Conservation (phyloP, 2,888 invertebrate species). For the Helicoverpa assulta region DNA sequence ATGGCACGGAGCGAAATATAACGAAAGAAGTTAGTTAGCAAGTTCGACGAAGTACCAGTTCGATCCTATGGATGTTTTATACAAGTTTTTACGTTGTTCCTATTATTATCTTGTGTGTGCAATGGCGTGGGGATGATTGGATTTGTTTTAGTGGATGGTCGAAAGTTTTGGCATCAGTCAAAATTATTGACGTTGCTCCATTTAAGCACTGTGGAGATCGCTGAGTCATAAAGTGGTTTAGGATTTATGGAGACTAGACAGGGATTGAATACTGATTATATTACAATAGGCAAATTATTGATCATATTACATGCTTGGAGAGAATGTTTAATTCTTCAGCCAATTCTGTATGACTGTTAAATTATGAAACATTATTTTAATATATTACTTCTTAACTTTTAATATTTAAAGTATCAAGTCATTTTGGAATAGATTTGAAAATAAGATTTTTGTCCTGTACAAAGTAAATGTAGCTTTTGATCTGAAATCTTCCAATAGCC, state of each 20-base stretch:
- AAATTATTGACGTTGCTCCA: conserved; percentile 49
- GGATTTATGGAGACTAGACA: not conserved
- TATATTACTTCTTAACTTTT: too few relatives aligned
- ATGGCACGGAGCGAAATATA: conserved; percentile 82
- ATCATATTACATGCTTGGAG: not conserved
- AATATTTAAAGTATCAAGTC: too few relatives aligned
- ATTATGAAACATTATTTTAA: too few relatives aligned
- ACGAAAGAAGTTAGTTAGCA: conserved; percentile 73
- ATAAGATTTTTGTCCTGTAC: too few relatives aligned
- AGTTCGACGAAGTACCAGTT: conserved; percentile 69
- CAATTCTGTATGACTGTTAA: not conserved
- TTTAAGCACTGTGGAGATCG: conserved; percentile 16
- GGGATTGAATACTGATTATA: not conserved
- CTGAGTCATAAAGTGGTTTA: conserved; percentile 17
- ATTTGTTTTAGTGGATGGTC: conserved; percentile 66
- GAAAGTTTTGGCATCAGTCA: conserved; percentile 59
- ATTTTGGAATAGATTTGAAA: too few relatives aligned
- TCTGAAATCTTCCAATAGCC: conserved; percentile 1
- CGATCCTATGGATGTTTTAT: conserved; percentile 79
- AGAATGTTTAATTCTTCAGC: not conserved
- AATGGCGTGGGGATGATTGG: conserved; percentile 70
- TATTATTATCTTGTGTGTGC: conserved; percentile 69
- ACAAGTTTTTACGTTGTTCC: conserved; percentile 71
- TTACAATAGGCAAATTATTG: not conserved
- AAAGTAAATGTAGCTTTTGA: conserved; percentile 5